A percentile compares a stretch with the other conserved stretches of the same genome.
These are phyloP conservation scores for Panurus biarmicus DNA, from an alignment of 2,113 vertebrate genomes.

Conservation along the genomic window DNA sequence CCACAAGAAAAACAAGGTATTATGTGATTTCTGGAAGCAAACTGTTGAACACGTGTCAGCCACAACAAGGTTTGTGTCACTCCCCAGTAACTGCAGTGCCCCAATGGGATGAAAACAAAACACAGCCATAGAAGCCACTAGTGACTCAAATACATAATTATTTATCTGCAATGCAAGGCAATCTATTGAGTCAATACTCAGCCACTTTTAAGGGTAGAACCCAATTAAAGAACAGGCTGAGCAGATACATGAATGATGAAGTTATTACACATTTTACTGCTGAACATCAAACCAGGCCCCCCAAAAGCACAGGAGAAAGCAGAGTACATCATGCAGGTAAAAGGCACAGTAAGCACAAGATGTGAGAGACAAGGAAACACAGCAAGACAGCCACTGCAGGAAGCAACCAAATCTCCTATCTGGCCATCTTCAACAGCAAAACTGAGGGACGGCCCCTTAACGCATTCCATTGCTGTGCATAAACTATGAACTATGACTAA, in stretches of 20 bases:
- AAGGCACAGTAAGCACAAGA: not conserved
- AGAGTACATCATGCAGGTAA: not conserved
- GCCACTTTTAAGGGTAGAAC: not conserved
- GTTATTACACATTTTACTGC: not conserved
- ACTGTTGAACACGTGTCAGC: not conserved
- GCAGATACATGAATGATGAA: not conserved
- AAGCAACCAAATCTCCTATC: not conserved
- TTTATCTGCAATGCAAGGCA: not conserved
- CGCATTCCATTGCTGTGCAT: not conserved
- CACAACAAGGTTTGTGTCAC: not conserved
- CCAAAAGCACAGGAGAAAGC: not conserved
- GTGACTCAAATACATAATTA: not conserved
- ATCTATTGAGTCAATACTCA: not conserved
- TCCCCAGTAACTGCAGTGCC: not conserved
- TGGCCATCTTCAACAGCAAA: not conserved
- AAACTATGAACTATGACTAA: too few relatives aligned
- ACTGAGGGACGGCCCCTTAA: not conserved
- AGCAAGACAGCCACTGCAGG: not conserved
- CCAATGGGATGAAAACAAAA: not conserved
- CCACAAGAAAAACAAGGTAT: not conserved
- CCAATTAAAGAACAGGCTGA: not conserved
- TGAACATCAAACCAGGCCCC: not conserved
- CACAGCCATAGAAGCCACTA: not conserved
- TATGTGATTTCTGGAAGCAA: not conserved
- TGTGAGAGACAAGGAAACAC: not conserved